These are phyloP conservation scores for Diachasmimorpha longicaudata DNA, from an alignment of 1,140 invertebrate genomes.

Conservation along the genomic window DNA sequence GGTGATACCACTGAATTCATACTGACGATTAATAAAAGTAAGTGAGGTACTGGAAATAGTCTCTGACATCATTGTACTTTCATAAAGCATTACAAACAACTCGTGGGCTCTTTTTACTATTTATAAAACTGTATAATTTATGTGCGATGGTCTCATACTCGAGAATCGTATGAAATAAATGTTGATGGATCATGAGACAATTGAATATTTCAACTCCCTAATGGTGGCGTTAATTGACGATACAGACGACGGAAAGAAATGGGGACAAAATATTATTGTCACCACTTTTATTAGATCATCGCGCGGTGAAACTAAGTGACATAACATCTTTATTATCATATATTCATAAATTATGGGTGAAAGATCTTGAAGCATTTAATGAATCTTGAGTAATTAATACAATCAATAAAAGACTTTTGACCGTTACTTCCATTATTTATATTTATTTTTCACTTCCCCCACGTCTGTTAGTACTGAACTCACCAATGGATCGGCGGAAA, in stretches of 20 bases:
- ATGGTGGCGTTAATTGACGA: background rate
- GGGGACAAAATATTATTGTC: background rate
- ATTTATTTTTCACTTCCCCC: no score
- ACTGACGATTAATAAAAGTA: background rate
- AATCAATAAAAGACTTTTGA: no score
- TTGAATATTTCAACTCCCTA: background rate
- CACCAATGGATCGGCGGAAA: no score
- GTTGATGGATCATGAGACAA: background rate
- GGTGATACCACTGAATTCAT: background rate
- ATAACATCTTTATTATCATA: no score
- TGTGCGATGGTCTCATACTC: background rate
- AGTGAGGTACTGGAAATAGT: slow-evolving; percentile 26
- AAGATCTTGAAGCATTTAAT: no score
- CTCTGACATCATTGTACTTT: slow-evolving; percentile 34
- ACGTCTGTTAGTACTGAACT: no score
- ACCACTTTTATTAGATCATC: background rate
- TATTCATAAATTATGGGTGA: no score
- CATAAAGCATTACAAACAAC: slow-evolving; percentile 18
- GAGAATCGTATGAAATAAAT: background rate
- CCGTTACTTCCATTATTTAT: no score
- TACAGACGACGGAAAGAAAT: background rate
- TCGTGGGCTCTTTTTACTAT: background rate
- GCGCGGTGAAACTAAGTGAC: no score
- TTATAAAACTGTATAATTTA: slow-evolving; percentile 12
- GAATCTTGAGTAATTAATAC: no score